Evolutionary conservation across 1,140 invertebrate species (phyloP).

Genomic region (Orchesella cincta): DNA sequence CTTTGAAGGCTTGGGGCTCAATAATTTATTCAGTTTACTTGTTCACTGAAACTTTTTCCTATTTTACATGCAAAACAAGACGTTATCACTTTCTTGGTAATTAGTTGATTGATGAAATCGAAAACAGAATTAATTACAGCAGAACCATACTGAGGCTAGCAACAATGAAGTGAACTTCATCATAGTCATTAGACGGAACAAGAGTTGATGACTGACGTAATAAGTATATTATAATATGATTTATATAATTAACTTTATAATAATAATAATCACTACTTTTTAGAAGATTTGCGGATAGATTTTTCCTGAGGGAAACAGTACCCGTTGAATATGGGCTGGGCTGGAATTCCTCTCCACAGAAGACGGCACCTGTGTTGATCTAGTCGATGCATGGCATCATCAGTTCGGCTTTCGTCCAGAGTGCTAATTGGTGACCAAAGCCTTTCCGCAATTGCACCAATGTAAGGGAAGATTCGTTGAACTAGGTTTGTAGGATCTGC

Average conservation of each 20-base stretch:
- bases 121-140: background rate
- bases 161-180: background rate
- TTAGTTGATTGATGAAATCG: background rate
- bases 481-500: conserved; percentile 61
- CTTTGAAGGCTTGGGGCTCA: background rate
- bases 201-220: background rate
- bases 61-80: background rate
- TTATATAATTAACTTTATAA: too few relatives aligned
- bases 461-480: conserved; percentile 70
- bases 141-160: background rate
- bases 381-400: conserved; percentile 62
- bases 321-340: conserved; percentile 62
- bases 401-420: conserved; percentile 53
- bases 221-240: background rate
- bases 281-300: background rate
- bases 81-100: background rate
- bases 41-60: background rate
- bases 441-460: conserved; percentile 78
- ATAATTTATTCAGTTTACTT: background rate
- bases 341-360: conserved; percentile 64
- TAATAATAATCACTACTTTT: background rate
- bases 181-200: background rate
- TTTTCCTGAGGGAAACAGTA: conserved; percentile 36
- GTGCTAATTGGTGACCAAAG: conserved; percentile 57
- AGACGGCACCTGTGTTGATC: conserved; percentile 83